Evolutionary conservation across 2,888 invertebrate species (phyloP).

Genomic region (Synanthedon tipuliformis): DNA sequence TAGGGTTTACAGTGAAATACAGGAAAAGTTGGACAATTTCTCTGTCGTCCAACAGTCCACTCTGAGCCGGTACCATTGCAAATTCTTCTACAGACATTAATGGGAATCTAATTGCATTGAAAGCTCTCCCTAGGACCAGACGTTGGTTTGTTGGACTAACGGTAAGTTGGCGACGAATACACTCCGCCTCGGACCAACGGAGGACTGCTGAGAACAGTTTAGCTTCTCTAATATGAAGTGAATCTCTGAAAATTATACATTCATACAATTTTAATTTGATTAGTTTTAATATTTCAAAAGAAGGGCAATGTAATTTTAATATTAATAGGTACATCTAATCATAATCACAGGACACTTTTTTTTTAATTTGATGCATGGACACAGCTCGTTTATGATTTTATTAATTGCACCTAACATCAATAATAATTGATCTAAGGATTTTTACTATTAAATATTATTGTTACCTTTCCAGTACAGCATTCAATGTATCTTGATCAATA

Average conservation of each 20-base stretch:
- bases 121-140: slow-evolving; percentile 75
- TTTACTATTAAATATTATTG: background rate
- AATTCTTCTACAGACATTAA: slow-evolving; percentile 89
- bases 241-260: slow-evolving; percentile 69
- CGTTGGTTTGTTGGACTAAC: slow-evolving; percentile 77
- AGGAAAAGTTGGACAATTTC: slow-evolving; percentile 81
- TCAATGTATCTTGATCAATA: slow-evolving; percentile 83
- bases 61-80: slow-evolving; percentile 80
- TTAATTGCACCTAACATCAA: background rate
- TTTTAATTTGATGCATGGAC: too few relatives aligned
- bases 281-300: too few relatives aligned
- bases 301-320: too few relatives aligned
- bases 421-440: background rate
- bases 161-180: slow-evolving; percentile 74
- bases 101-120: slow-evolving; percentile 82
- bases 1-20: slow-evolving; percentile 80
- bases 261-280: too few relatives aligned
- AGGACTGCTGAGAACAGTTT: slow-evolving; percentile 81
- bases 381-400: too few relatives aligned
- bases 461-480: slow-evolving; percentile 76
- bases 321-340: too few relatives aligned
- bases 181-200: slow-evolving; percentile 82
- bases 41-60: slow-evolving; percentile 79
- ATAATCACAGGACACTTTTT: too few relatives aligned
- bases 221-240: slow-evolving; percentile 81